These are phyloP conservation scores for Anniella stebbinsi DNA, from an alignment of 2,797 vertebrate genomes.

Conservation along the genomic window DNA sequence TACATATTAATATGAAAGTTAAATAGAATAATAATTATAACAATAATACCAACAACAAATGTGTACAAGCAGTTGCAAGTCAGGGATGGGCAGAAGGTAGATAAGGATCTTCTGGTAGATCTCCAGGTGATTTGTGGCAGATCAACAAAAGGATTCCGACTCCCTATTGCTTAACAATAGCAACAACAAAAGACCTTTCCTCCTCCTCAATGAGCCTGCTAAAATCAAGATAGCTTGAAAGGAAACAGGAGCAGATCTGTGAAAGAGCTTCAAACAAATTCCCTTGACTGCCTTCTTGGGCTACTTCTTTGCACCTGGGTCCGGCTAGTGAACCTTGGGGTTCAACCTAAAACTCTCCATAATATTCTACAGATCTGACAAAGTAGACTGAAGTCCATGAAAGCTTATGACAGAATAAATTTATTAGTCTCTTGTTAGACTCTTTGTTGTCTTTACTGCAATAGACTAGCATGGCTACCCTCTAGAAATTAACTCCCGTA, in stretches of 20 bases:
- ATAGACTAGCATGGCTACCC: too few species aligned
- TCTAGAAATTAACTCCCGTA: neutral
- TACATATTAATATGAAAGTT: neutral
- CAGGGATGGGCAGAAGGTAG: neutral
- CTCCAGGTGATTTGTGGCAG: too few species aligned
- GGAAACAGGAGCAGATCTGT: neutral
- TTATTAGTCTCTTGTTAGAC: too few species aligned
- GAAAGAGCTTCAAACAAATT: neutral
- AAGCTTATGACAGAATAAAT: too few species aligned
- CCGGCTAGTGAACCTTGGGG: neutral
- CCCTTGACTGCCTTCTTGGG: neutral
- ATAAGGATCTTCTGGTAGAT: neutral
- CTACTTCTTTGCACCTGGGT: neutral
- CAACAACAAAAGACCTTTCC: neutral
- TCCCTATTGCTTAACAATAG: neutral
- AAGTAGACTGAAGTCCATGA: too few species aligned
- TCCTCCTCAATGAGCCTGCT: neutral
- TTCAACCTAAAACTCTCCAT: neutral
- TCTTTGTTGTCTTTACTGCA: too few species aligned
- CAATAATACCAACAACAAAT: neutral
- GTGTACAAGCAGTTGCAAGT: neutral
- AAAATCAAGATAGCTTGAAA: neutral
- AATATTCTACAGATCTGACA: too few species aligned
- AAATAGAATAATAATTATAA: neutral
- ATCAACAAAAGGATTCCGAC: neutral